A percentile compares a stretch with the other conserved stretches of the same genome.
Conservation (phyloP, 2,113 vertebrate genomes). For the Scalopus aquaticus region DNA sequence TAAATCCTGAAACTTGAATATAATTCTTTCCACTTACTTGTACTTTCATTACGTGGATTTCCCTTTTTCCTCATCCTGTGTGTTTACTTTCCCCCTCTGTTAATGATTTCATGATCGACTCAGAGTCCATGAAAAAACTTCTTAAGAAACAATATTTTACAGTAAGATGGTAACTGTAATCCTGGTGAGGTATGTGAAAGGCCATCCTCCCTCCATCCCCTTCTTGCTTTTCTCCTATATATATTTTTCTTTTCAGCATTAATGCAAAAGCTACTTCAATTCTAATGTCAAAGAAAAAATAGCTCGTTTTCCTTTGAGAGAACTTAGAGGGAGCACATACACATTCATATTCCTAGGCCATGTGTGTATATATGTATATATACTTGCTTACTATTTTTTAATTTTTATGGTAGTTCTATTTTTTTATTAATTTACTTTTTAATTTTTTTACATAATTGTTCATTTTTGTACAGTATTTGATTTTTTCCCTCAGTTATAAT, state of each 20-base stretch:
- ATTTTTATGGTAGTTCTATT: no score
- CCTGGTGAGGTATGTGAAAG: neutral
- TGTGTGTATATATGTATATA: no score
- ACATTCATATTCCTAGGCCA: neutral
- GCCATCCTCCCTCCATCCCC: neutral
- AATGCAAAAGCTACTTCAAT: neutral
- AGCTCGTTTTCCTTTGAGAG: neutral
- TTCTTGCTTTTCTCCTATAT: neutral
- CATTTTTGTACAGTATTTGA: no score
- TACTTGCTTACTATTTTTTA: no score
- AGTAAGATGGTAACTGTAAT: neutral
- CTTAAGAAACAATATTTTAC: neutral
- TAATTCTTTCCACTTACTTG: conserved; percentile 15
- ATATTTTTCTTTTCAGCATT: neutral
- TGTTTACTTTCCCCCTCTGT: neutral
- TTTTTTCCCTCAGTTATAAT: no score
- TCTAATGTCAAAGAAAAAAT: neutral
- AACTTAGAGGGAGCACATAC: neutral
- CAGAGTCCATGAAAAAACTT: neutral
- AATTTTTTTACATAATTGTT: no score
- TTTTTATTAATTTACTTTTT: no score
- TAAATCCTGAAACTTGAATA: neutral
- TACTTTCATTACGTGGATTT: conserved; percentile 40
- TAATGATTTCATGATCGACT: neutral
- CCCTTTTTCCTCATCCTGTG: neutral